Evolutionary conservation across 2,113 vertebrate genomes (phyloP).

Genomic region (Cardinalis cardinalis): DNA sequence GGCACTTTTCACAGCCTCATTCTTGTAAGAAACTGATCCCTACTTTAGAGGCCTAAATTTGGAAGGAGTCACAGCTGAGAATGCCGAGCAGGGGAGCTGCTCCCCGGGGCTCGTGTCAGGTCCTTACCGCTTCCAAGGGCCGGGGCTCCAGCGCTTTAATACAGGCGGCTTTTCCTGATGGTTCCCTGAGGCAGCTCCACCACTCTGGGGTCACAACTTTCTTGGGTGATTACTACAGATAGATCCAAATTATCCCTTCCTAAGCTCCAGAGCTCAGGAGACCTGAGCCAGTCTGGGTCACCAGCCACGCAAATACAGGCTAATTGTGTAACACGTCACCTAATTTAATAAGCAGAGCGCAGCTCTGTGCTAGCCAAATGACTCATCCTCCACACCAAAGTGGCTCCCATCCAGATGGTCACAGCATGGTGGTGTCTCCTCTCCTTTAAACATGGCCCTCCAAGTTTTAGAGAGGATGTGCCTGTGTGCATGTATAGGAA

Average conservation of each 20-base stretch:
- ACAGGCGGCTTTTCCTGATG: not conserved
- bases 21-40: not conserved
- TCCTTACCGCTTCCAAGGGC: fast-evolving
- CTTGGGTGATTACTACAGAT: not conserved
- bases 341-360: not conserved
- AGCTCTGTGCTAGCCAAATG: not conserved
- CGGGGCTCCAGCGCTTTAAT: not conserved
- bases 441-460: not conserved
- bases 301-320: not conserved
- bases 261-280: not conserved
- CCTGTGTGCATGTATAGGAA: no score
- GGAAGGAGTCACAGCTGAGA: constrained; percentile 40
- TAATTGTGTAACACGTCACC: not conserved
- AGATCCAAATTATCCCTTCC: not conserved
- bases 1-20: not conserved
- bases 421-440: not conserved
- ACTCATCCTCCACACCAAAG: not conserved
- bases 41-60: constrained; percentile 7
- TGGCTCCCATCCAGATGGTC: not conserved
- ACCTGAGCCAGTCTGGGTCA: not conserved
- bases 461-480: not conserved
- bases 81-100: not conserved
- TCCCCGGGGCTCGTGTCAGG: not conserved
- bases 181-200: not conserved
- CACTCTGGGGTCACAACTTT: not conserved